Evolutionary conservation across 2,888 invertebrate genomes (phyloP).

Genomic region (Melieria omissa): DNA sequence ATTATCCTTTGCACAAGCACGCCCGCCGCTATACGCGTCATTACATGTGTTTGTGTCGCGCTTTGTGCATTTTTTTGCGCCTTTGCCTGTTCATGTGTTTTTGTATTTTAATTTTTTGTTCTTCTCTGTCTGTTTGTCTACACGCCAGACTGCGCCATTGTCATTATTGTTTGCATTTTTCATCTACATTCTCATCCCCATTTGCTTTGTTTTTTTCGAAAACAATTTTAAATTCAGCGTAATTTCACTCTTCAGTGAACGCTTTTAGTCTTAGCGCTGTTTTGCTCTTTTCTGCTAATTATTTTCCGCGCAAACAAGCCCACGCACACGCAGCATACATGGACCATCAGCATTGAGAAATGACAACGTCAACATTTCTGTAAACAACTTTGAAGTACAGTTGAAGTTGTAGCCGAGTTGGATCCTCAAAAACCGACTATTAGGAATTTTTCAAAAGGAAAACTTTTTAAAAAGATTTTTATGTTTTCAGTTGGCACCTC

Average conservation of each 20-base stretch:
- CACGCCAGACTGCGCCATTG: not conserved
- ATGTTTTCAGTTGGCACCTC: too few relatives aligned
- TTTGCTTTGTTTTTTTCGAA: not conserved
- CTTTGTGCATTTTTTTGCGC: too few relatives aligned
- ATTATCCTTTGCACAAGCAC: constrained; percentile 2
- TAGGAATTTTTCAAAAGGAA: too few relatives aligned
- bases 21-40: not conserved
- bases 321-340: too few relatives aligned
- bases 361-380: too few relatives aligned
- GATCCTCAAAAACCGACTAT: too few relatives aligned
- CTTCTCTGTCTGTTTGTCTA: too few relatives aligned
- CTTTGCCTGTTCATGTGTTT: not conserved
- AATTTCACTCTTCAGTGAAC: constrained; percentile 1
- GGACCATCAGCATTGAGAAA: too few relatives aligned
- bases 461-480: too few relatives aligned
- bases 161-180: constrained; percentile 9
- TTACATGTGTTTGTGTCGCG: not conserved
- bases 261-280: not conserved
- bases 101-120: not conserved
- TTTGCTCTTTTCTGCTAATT: not conserved
- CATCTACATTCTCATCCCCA: not conserved
- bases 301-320: not conserved
- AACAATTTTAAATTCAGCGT: constrained; percentile 3
- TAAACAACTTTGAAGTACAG: not conserved
- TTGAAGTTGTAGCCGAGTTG: constrained; percentile 5